Percentiles rank a stretch among this genome's conserved stretches.
phyloP scores from a whole-genome alignment of 2,113 vertebrate genomes.

The Diadophis punctatus region DNA sequence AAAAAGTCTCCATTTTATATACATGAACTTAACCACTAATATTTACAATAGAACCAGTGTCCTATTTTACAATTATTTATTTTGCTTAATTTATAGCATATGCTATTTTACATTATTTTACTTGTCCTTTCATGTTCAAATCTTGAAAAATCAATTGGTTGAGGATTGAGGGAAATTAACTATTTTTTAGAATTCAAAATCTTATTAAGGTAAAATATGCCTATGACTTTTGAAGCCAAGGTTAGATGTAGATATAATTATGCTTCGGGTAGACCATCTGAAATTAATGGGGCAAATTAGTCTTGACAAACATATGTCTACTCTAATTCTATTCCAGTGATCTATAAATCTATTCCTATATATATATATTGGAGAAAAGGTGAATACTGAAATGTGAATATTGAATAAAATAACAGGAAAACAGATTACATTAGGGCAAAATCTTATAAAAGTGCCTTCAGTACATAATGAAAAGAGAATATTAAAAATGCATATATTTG shows the following conservation, averaged over 20 bases:
- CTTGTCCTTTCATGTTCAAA: not conserved
- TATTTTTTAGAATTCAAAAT: accelerated
- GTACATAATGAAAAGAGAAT: not conserved
- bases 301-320: not conserved
- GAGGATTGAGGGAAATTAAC: not conserved
- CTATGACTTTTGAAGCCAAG: not conserved
- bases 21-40: not conserved
- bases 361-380: not conserved
- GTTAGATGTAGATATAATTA: not conserved
- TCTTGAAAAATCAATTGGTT: not conserved
- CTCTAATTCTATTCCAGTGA: not conserved
- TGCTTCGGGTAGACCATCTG: not conserved
- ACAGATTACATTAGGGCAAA: not conserved
- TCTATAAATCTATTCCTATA: too few species aligned
- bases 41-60: not conserved
- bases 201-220: not conserved
- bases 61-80: not conserved
- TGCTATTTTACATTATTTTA: not conserved
- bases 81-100: not conserved
- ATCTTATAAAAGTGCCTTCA: not conserved
- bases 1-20: not conserved
- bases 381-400: not conserved
- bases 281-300: not conserved
- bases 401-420: not conserved
- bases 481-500: not conserved